Evolutionary conservation across 2,888 invertebrate genomes (phyloP).

Genomic region (Drosophila neutralis): DNA sequence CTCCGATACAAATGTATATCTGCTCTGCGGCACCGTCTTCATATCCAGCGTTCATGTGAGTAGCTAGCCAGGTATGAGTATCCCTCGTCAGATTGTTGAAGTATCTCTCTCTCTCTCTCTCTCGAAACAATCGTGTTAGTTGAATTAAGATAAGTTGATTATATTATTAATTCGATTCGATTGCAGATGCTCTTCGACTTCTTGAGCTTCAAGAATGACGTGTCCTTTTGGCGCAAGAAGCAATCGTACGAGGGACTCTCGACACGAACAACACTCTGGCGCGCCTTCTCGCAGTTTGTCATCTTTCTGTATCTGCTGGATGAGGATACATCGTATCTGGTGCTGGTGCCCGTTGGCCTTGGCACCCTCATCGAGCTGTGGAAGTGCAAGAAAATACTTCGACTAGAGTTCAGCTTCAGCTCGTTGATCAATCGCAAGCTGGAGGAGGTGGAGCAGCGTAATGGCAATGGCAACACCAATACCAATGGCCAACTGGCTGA

Average conservation of each 20-base stretch:
- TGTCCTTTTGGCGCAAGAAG: slow-evolving; percentile 94
- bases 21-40: too few species aligned
- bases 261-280: slow-evolving; percentile 95
- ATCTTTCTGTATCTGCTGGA: slow-evolving; percentile 97
- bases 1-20: too few species aligned
- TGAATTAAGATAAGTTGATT: too few species aligned
- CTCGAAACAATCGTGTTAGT: too few species aligned
- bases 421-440: slow-evolving; percentile 63
- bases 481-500: slow-evolving; percentile 87
- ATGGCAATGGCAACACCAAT: slow-evolving; percentile 14
- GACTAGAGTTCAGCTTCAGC: slow-evolving; percentile 87
- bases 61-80: too few species aligned
- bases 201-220: too few species aligned
- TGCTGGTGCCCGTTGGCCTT: slow-evolving; percentile 94
- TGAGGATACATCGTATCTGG: slow-evolving; percentile 95
- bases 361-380: slow-evolving; percentile 96
- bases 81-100: too few species aligned
- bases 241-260: slow-evolving; percentile 95
- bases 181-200: too few species aligned
- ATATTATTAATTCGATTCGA: too few species aligned
- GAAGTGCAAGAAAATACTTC: slow-evolving; percentile 97
- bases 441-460: slow-evolving; percentile 48
- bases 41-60: too few species aligned
- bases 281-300: slow-evolving; percentile 95
- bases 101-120: too few species aligned